Percentiles rank a stretch among this genome's conserved stretches.
Evolutionary conservation across 2,113 vertebrate species (phyloP).

Genomic region (Nannospalax galili): DNA sequence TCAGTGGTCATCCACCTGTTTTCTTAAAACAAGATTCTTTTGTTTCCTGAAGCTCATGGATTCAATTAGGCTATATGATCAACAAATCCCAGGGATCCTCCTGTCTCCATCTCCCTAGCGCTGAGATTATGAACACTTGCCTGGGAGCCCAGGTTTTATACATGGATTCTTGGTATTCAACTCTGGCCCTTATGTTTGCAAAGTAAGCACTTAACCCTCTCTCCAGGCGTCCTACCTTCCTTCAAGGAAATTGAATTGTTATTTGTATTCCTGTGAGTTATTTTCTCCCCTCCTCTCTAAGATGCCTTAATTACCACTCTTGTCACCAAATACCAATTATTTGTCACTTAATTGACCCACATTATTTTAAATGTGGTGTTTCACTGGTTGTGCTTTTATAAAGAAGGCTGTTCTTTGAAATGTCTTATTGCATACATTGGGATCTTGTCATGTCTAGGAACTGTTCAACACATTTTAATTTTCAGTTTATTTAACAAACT

Average conservation of each 20-base stretch:
- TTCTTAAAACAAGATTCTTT: neutral
- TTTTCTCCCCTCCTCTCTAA: neutral
- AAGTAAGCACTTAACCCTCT: neutral
- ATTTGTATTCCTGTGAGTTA: neutral
- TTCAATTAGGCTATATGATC: neutral
- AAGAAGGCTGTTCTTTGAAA: neutral
- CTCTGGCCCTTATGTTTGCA: neutral
- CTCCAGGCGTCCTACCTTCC: neutral
- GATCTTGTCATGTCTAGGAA: neutral
- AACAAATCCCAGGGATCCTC: neutral
- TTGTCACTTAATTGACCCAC: conserved; percentile 29
- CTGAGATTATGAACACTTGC: too few species aligned
- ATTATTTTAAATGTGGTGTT: neutral
- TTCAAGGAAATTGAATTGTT: neutral
- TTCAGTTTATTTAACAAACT: neutral
- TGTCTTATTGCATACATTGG: neutral
- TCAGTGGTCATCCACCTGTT: neutral
- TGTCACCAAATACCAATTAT: conserved; percentile 12
- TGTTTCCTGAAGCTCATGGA: neutral
- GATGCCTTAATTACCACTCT: conserved; percentile 12
- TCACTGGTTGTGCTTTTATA: neutral
- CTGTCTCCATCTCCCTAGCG: neutral
- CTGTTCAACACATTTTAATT: conserved; percentile 20
- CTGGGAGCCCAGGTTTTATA: too few species aligned
- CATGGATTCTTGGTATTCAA: neutral